Evolutionary conservation across 2,888 invertebrate species (phyloP).

Genomic region (Polietes domitor): DNA sequence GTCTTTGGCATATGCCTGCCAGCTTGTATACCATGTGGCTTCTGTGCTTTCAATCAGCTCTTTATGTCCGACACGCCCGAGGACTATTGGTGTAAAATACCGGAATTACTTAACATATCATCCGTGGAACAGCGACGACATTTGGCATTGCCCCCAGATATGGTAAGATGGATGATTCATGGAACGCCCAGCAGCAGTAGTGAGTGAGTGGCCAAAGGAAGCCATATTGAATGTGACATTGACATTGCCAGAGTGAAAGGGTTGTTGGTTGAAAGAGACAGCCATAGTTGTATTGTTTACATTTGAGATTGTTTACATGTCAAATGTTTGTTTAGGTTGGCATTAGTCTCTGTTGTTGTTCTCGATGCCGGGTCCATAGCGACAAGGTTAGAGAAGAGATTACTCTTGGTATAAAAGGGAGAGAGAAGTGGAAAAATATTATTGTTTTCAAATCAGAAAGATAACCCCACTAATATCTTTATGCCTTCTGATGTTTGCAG

Average conservation of each 20-base stretch:
- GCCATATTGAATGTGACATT: slow-evolving; percentile 66
- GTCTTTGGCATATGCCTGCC: slow-evolving; percentile 93
- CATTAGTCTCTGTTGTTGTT: background rate
- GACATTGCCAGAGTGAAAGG: slow-evolving; percentile 56
- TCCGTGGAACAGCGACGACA: slow-evolving; percentile 83
- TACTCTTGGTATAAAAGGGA: no score
- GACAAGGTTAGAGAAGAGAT: no score
- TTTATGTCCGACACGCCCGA: slow-evolving; percentile 95
- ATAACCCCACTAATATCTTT: background rate
- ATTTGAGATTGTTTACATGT: slow-evolving; percentile 32
- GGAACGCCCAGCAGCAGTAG: background rate
- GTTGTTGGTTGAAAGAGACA: slow-evolving; percentile 33
- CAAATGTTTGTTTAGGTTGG: slow-evolving; percentile 11
- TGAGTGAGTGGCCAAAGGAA: slow-evolving; percentile 46
- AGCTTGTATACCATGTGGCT: slow-evolving; percentile 94
- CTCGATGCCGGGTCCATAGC: no score
- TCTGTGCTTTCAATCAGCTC: slow-evolving; percentile 95
- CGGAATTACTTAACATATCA: slow-evolving; percentile 84
- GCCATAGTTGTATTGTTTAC: slow-evolving; percentile 31
- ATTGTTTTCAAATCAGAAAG: no score
- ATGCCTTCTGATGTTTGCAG: slow-evolving; percentile 65
- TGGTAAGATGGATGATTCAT: slow-evolving; percentile 78
- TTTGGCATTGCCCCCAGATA: slow-evolving; percentile 85
- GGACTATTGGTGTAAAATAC: slow-evolving; percentile 91
- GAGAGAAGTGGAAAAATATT: no score